A percentile compares a stretch with the other conserved stretches of the same genome.
Conservation (phyloP, 2,888 invertebrate genomes). For the Drosophila pseudotalamancana region DNA sequence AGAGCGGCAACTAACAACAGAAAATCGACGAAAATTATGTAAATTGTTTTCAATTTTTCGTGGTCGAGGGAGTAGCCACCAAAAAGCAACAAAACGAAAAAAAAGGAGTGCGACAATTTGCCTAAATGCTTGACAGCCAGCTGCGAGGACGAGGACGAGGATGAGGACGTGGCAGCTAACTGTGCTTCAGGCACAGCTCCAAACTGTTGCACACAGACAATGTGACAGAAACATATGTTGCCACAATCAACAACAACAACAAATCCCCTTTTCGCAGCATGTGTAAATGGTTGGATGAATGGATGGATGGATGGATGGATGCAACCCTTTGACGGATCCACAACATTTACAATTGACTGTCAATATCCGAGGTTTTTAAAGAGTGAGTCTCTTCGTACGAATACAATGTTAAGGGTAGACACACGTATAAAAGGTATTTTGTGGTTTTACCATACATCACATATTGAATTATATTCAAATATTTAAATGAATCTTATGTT, state of each 20-base stretch:
- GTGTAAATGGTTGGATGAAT: too few species aligned
- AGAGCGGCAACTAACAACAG: slow-evolving; percentile 47
- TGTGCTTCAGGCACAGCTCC: slow-evolving; percentile 33
- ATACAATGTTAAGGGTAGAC: too few species aligned
- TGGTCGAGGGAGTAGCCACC: background rate
- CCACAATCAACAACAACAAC: slow-evolving; percentile 58
- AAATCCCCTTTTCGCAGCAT: slow-evolving; percentile 6
- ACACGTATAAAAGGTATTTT: too few species aligned
- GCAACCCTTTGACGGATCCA: slow-evolving; percentile 42
- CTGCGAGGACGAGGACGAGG: slow-evolving; percentile 27
- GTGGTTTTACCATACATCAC: too few species aligned
- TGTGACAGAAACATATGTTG: slow-evolving; percentile 75
- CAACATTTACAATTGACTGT: slow-evolving; percentile 10
- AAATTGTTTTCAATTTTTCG: slow-evolving; percentile 61
- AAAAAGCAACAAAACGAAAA: slow-evolving; percentile 1
- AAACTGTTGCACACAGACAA: slow-evolving; percentile 60
- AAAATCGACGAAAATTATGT: slow-evolving; percentile 74
- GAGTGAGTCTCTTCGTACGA: too few species aligned
- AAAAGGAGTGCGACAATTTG: slow-evolving; percentile 79
- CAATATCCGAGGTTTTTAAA: background rate
- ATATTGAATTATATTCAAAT: too few species aligned
- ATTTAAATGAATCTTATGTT: too few species aligned
- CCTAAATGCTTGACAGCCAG: slow-evolving; percentile 77
- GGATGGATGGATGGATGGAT: too few species aligned
- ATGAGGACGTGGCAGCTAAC: slow-evolving; percentile 30